phyloP scores from a whole-genome alignment of 2,888 invertebrate species.

The Conomelus anceps region DNA sequence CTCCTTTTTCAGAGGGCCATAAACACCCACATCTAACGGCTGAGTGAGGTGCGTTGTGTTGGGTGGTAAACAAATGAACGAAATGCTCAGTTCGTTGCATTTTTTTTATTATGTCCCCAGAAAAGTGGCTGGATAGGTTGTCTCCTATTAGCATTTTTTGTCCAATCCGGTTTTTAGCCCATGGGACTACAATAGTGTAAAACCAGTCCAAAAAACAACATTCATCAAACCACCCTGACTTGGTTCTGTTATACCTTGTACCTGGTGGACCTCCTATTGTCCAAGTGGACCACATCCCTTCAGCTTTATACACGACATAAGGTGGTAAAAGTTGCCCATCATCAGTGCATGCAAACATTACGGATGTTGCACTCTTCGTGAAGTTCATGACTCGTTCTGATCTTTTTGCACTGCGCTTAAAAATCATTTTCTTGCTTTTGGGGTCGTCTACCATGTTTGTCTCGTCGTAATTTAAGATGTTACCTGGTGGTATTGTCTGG shows the following conservation, averaged over 20 bases:
- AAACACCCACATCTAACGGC: no score
- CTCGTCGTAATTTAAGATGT: constrained; percentile 39
- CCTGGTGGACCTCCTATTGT: constrained; percentile 38
- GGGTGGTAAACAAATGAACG: background rate
- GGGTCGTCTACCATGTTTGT: constrained; percentile 35
- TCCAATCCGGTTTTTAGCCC: constrained; percentile 28
- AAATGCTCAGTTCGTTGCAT: background rate
- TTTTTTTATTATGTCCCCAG: background rate
- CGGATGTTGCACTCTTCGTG: constrained; percentile 35
- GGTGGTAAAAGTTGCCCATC: constrained; percentile 36
- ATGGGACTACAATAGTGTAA: constrained; percentile 31
- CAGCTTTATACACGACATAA: constrained; percentile 39
- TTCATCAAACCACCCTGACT: constrained; percentile 39
- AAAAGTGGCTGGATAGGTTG: constrained; percentile 35
- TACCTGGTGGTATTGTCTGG: constrained; percentile 30
- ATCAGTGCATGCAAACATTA: constrained; percentile 34
- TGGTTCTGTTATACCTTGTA: constrained; percentile 38
- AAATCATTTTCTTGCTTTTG: constrained; percentile 33
- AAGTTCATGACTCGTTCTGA: constrained; percentile 37
- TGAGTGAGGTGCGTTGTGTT: background rate
- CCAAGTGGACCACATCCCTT: constrained; percentile 39
- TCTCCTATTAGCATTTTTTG: constrained; percentile 38
- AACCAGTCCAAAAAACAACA: constrained; percentile 39
- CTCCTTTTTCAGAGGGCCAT: no score
- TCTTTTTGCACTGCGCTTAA: constrained; percentile 37